These are phyloP conservation scores for Festucalex cinctus DNA, from an alignment of 2,113 vertebrate species.

Conservation along the genomic window DNA sequence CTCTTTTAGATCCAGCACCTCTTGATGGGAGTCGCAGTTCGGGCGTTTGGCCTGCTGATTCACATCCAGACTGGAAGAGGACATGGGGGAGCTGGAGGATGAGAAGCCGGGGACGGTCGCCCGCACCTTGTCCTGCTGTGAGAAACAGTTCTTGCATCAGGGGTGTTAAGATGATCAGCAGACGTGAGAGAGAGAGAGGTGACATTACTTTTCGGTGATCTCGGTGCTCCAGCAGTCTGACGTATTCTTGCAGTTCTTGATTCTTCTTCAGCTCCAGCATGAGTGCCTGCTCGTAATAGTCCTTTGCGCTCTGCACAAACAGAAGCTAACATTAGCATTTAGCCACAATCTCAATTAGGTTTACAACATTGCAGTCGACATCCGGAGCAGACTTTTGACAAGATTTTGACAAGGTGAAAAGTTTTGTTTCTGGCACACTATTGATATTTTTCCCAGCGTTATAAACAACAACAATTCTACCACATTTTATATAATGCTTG, in stretches of 20 bases:
- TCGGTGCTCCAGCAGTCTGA: slow-evolving; percentile 66
- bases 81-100: slow-evolving; percentile 15
- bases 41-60: slow-evolving; percentile 19
- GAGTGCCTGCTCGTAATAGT: slow-evolving; percentile 75
- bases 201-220: slow-evolving; percentile 46
- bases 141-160: neutral
- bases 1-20: slow-evolving; percentile 69
- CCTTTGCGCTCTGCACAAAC: slow-evolving; percentile 67
- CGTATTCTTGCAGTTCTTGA: slow-evolving; percentile 76
- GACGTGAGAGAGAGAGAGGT: neutral
- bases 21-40: slow-evolving; percentile 33
- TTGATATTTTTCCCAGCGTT: too few relatives aligned
- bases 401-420: too few relatives aligned
- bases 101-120: slow-evolving; percentile 6
- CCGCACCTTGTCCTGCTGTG: neutral
- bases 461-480: too few relatives aligned
- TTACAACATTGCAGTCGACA: too few relatives aligned
- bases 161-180: neutral
- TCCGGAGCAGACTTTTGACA: too few relatives aligned
- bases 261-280: slow-evolving; percentile 79
- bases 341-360: too few relatives aligned
- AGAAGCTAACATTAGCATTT: slow-evolving; percentile 8
- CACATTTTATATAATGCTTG: too few relatives aligned
- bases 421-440: too few relatives aligned
- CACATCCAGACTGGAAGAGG: slow-evolving; percentile 12